Evolutionary conservation across 2,888 invertebrate species (phyloP), one percentile per base, ranked within the genome.

Genomic region (Diaperis boleti): DNA sequence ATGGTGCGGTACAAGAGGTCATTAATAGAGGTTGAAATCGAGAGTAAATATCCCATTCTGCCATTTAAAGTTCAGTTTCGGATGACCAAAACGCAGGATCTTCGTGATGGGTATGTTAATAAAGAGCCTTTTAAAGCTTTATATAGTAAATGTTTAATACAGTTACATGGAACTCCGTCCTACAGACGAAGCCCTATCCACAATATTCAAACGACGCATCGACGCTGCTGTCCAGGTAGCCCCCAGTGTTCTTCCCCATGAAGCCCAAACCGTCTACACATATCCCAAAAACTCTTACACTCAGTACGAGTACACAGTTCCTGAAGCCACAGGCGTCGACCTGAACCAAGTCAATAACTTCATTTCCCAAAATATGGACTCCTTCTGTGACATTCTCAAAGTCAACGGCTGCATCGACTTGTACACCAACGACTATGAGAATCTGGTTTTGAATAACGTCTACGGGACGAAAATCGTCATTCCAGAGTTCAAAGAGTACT

Each of bases 21-120:
- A 0, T 81, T 89, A 4, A 82, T 89, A 42, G 88, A 90, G 77
- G 83, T 91, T 3, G 90, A 92, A 81, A 82, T 90, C 29, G 88
- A 88, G 76, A 83, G 86, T 17, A 84, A 85, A 31, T 91, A 87
- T 78, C 89, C 89, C 0, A 79, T 84, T 22, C 74, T 76, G 37
- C 67, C 74, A 2, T 56, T 83, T 0, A 75, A 80, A 31, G 67
- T 78, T 8, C 79, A 82, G 17, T 88, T 90, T 68, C 72, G 77
- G 20, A 79, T 86, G 13, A 84, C 90, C 64, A 82, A 83, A 57
- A 83, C 85, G 0, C 82, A 84, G 42, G 84, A 87, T 41, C 85
- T 85, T 10, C 83, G 88, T 49, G 91, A 92, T 78, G 91, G 91
- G 7, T 91, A n/a, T n/a, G n/a, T n/a, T n/a, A n/a, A n/a, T n/a